phyloP scores from a whole-genome alignment of 2,888 invertebrate species.

The Halictus ligatus region DNA sequence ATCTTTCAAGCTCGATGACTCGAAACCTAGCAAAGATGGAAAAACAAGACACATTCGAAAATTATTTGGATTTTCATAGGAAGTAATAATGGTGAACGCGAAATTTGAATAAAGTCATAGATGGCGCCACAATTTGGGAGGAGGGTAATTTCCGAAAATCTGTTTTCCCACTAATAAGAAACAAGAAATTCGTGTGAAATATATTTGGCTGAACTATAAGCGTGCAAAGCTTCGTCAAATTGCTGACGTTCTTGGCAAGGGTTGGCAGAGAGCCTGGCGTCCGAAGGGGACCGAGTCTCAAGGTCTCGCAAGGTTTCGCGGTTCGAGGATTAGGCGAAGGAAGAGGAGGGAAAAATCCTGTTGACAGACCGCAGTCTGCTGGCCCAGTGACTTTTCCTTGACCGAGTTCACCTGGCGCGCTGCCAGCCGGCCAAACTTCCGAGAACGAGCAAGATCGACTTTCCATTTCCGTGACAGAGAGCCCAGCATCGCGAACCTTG shows the following conservation, averaged over 20 bases:
- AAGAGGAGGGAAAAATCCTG: neutral
- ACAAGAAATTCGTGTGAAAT: neutral
- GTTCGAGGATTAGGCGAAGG: neutral
- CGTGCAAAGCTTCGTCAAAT: neutral
- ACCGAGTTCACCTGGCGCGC: conserved; percentile 6
- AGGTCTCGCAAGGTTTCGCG: neutral
- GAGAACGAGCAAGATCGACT: conserved; percentile 15
- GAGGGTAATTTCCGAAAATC: too few species aligned
- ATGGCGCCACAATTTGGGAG: too few species aligned
- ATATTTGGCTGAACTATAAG: neutral
- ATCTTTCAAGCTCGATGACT: too few species aligned
- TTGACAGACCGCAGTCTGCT: neutral
- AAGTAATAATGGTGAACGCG: too few species aligned
- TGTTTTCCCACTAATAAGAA: too few species aligned
- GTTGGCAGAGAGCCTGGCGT: too few species aligned
- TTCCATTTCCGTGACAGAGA: conserved; percentile 8
- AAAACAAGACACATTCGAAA: too few species aligned
- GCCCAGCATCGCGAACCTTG: neutral
- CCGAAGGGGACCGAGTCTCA: neutral
- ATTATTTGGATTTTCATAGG: too few species aligned
- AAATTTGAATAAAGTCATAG: too few species aligned
- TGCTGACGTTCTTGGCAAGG: too few species aligned
- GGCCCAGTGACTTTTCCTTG: conserved; percentile 20
- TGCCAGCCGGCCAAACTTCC: conserved; percentile 2
- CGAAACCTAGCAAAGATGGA: too few species aligned